These are phyloP conservation scores for Molothrus aeneus DNA, from an alignment of 2,797 vertebrate species.

Conservation along the genomic window DNA sequence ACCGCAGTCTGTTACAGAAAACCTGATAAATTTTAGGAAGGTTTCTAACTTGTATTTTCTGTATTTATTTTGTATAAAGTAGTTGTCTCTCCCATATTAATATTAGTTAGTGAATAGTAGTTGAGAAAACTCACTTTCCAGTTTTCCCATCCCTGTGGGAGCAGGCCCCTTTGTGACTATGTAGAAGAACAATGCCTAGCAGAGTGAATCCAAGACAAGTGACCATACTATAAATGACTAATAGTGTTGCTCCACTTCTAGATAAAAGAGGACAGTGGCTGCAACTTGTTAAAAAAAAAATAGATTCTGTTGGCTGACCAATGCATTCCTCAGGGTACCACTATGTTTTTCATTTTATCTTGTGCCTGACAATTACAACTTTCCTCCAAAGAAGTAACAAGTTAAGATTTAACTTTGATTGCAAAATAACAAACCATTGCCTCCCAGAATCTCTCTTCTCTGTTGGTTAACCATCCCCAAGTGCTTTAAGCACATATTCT, in stretches of 20 bases:
- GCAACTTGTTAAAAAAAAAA: not conserved
- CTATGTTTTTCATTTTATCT: not conserved
- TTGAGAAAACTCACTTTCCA: not conserved
- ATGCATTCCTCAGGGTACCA: not conserved
- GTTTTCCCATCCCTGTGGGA: not conserved
- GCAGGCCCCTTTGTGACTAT: not conserved
- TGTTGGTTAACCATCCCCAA: not conserved
- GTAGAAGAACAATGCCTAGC: not conserved
- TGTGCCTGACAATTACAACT: not conserved
- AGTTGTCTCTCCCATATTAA: not conserved
- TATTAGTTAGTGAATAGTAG: not conserved
- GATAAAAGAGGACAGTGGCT: not conserved
- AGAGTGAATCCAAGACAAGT: not conserved
- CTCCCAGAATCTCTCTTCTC: not conserved
- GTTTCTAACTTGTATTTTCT: not conserved
- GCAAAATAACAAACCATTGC: not conserved
- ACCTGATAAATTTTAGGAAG: not conserved
- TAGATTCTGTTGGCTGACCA: not conserved
- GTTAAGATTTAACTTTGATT: not conserved
- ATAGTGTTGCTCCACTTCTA: not conserved
- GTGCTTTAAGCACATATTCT: not conserved
- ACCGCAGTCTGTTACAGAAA: not conserved
- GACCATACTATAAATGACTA: not conserved
- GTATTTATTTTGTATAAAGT: not conserved
- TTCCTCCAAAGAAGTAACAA: not conserved